These are phyloP conservation scores for Danio jaintianensis DNA, from an alignment of 2,797 vertebrate genomes.

Conservation along the genomic window DNA sequence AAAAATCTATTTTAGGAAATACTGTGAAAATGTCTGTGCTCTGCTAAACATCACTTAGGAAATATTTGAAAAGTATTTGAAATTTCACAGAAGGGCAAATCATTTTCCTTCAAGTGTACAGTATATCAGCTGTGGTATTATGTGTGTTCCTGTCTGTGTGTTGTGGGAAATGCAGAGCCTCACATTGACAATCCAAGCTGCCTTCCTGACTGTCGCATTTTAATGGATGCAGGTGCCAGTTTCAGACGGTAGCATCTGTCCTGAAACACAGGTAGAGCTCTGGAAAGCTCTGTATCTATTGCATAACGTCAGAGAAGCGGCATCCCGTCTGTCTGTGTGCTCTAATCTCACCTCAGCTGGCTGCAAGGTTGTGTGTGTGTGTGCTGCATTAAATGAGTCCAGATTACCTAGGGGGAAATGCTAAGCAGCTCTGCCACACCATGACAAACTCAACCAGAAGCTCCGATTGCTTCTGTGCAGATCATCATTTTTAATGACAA, in stretches of 20 bases:
- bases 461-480: background rate
- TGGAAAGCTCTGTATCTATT: conserved; percentile 62
- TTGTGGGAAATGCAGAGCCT: background rate
- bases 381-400: conserved; percentile 9
- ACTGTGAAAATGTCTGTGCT: too few species aligned
- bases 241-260: conserved; percentile 53
- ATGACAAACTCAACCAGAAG: conserved; percentile 19
- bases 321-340: background rate
- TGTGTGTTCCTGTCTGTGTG: conserved; percentile 6
- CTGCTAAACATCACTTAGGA: too few species aligned
- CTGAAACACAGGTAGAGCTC: conserved; percentile 58
- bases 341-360: conserved; percentile 46
- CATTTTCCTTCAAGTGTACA: too few species aligned
- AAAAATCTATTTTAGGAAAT: too few species aligned
- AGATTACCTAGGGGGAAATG: conserved; percentile 11
- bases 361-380: conserved; percentile 13
- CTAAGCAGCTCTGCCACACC: conserved; percentile 5
- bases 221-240: conserved; percentile 67
- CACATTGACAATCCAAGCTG: conserved; percentile 5
- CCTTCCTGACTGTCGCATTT: conserved; percentile 61
- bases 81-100: too few species aligned
- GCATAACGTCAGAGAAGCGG: conserved; percentile 60
- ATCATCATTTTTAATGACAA: conserved; percentile 2
- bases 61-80: too few species aligned
- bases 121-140: too few species aligned